Base-by-base conservation (phyloP, 2,113 vertebrate species). In the Brachionichthys hirsutus region DNA sequence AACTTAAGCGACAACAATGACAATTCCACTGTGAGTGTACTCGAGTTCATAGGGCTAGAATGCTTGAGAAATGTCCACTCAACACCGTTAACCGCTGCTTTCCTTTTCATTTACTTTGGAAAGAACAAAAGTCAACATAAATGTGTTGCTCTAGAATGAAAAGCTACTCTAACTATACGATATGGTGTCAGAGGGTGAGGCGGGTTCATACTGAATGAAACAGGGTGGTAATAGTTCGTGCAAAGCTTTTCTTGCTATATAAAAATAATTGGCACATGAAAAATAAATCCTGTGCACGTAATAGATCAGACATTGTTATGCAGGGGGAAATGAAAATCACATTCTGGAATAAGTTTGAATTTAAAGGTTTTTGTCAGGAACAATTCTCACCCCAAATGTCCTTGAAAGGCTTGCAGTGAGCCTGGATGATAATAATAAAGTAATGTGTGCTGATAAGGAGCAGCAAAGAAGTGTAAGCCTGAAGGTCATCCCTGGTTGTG, bases 401-500 rank as follows among this genome's bases (percentile, higher is more conserved):
- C 85, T 88, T 88, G 83, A 54, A 81, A 82, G 52, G 73, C 75
- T n/a, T 59, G 77, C 76, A 62, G 72, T 48, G 67, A 77, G 81
- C 47, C 61, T 62, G 58, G 76, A 79, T 79, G 77, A 78, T 78
- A 82, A 77, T 77, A 83, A 75, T 74, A 82, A 71, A 85, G 77
- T 80, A 80, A 80, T 66, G 63, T 40, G 56, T 67, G 73, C 77
- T 71, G 85, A 86, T 85, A 83, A 85, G 82, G 60, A 86, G 80
- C 40, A 4, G 72, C 59, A 55, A 67, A 80, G 77, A 85, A 68
- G 80, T 74, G 69, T 73, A 78, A 75, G 76, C 74, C 77, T 85
- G 86, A 89, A 88, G 88, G 86, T 89, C 86, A 86, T 73, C 67
- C 59, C 79, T 77, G 78, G 81, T 81, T 83, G 80, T 77, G 74